phyloP scores from a whole-genome alignment of 2,113 vertebrate species.

The Strix uralensis region DNA sequence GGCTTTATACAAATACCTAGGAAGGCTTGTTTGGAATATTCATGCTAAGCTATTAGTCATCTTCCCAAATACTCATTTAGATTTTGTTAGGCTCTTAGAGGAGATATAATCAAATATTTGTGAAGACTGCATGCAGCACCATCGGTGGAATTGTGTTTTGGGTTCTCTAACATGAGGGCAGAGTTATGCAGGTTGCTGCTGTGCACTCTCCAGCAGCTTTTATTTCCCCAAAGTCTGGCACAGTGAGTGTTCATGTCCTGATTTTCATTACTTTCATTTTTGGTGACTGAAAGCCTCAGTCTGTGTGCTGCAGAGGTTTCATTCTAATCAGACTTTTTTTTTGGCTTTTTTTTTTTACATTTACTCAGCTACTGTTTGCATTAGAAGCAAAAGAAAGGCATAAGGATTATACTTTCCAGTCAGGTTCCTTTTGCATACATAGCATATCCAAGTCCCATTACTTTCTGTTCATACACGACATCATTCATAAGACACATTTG shows the following conservation, averaged over 20 bases:
- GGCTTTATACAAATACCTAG: not conserved
- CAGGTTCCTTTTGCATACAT: not conserved
- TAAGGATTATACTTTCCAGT: not conserved
- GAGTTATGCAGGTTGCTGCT: constrained; percentile 19
- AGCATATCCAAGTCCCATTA: not conserved
- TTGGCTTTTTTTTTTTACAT: not conserved
- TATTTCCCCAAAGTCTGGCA: constrained; percentile 38
- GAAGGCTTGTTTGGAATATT: constrained; percentile 28
- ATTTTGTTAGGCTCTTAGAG: constrained; percentile 23
- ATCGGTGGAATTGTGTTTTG: constrained; percentile 6
- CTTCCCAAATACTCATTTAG: constrained; percentile 43
- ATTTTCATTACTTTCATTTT: constrained; percentile 62
- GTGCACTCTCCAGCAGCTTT: not conserved
- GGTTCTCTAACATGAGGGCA: not conserved
- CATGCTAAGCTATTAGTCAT: not conserved
- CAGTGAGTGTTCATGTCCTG: constrained; percentile 7
- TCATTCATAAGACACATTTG: not conserved
- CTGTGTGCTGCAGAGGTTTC: constrained; percentile 7
- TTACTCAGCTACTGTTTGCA: not conserved
- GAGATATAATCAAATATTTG: constrained; percentile 46
- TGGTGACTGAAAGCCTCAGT: constrained; percentile 13
- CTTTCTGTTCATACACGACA: not conserved
- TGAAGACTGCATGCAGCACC: not conserved
- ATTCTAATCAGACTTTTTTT: not conserved
- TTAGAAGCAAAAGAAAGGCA: constrained; percentile 21